These are phyloP conservation scores for Dasyornis broadbenti DNA, from an alignment of 2,113 vertebrate genomes.

Conservation along the genomic window DNA sequence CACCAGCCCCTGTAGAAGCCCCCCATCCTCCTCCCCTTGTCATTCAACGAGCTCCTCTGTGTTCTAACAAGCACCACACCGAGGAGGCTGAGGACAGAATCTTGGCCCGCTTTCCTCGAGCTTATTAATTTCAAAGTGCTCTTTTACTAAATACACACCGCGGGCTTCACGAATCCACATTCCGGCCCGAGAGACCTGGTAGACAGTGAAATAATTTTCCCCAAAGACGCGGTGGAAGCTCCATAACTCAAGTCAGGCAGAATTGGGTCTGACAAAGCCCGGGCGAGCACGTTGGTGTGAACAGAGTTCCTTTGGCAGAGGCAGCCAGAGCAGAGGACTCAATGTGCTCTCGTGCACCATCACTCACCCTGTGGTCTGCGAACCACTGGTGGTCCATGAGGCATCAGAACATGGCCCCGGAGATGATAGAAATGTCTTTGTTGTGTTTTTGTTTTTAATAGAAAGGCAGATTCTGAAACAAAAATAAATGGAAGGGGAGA, in stretches of 20 bases:
- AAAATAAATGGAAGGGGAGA: background rate
- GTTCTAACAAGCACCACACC: conserved; percentile 3
- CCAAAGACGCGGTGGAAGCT: background rate
- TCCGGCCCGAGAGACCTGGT: background rate
- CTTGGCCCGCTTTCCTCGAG: background rate
- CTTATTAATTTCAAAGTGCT: conserved; percentile 47
- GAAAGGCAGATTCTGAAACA: background rate
- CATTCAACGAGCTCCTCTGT: background rate
- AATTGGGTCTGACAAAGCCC: conserved; percentile 20
- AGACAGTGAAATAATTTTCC: conserved; percentile 42
- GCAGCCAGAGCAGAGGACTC: background rate
- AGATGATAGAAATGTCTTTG: background rate
- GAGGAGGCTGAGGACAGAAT: conserved; percentile 23
- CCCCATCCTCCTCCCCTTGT: background rate
- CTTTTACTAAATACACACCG: conserved; percentile 11
- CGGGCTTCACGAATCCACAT: background rate
- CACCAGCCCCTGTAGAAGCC: background rate
- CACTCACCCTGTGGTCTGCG: conserved; percentile 41
- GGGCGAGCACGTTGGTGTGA: background rate
- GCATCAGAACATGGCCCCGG: background rate
- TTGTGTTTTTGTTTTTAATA: background rate
- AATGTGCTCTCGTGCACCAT: background rate
- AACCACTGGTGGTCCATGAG: conserved; percentile 25
- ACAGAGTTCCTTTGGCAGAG: conserved; percentile 5
- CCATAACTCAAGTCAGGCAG: background rate